Base-by-base conservation (phyloP, 2,888 invertebrate species). In the Candidula unifasciata region DNA sequence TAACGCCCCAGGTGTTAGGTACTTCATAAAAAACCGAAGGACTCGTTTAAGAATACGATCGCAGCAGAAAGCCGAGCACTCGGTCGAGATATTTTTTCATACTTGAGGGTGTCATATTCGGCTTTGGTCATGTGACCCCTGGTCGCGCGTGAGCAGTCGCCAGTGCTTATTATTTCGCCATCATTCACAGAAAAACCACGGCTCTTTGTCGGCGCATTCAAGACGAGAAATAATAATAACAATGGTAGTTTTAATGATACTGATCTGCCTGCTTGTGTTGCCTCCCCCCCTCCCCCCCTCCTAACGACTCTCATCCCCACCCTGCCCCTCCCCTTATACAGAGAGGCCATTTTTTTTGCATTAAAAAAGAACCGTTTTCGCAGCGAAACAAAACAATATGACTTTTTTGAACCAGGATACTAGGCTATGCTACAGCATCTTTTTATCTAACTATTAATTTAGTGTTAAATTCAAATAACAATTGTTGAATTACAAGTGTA, bases 121-220 rank as follows among this genome's bases (percentile, higher is more conserved):
- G 35, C 66, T 74, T 44, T 44, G 60, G 64, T n/a, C 37, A n/a
- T 66, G 79, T 68, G 79, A 30, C 68, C 30, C n/a, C 68, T 6
- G 24, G 44, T 68, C 79, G 68, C 77, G 35, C 79, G 10, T 68
- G 79, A 66, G 21, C 68, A 24, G 44, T 52, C n/a, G 64, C 33
- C 30, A 33, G 64, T 79, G 66, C 79, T 68, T 66, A 79, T 79
- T 79, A 79, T 79, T 79, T 79, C 30, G 33, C 66, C 44, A 79
- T 79, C 66, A 52, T 44, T 79, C 79, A 79, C 27, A 52, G 27
- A 27, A n/a, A 78, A 44, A 79, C 66, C 79, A 79, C 68, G n/a
- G 64, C 27, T 44, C 44, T 66, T 68, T 79, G 79, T 68, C 79
- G 66, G 66, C 1, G 27, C 27, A 24, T 44, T 37, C 68, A 30